A percentile compares a stretch with the other conserved stretches of the same genome.
These are phyloP conservation scores for Danio albolineatus DNA, from an alignment of 2,797 vertebrate genomes.

Conservation along the genomic window DNA sequence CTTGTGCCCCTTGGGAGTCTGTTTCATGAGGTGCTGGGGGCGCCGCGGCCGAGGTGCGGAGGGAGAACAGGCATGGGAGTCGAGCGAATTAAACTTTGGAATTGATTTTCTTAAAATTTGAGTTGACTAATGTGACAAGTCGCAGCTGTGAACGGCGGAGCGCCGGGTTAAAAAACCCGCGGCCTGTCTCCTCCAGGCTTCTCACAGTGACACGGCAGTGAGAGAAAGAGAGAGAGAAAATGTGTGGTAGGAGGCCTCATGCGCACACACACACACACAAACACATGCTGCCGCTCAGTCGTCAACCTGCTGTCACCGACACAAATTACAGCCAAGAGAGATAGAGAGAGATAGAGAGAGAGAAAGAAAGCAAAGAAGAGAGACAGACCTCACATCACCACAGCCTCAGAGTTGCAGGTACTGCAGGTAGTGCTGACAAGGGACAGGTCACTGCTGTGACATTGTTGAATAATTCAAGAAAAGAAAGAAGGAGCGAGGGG, in stretches of 20 bases:
- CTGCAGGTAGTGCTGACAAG: slow-evolving; percentile 76
- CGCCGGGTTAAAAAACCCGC: slow-evolving; percentile 65
- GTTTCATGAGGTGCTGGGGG: slow-evolving; percentile 60
- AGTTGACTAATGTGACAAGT: slow-evolving; percentile 86
- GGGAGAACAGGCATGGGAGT: slow-evolving; percentile 78
- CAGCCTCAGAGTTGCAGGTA: slow-evolving; percentile 63
- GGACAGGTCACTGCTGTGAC: slow-evolving; percentile 84
- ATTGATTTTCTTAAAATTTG: slow-evolving; percentile 85
- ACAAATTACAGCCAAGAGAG: slow-evolving; percentile 83
- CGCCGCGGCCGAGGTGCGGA: slow-evolving; percentile 68
- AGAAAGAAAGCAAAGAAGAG: slow-evolving; percentile 72
- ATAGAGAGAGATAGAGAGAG: slow-evolving; percentile 73
- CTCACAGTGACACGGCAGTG: slow-evolving; percentile 79
- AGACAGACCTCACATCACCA: slow-evolving; percentile 67
- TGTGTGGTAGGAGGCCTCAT: slow-evolving; percentile 58
- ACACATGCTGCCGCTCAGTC: slow-evolving; percentile 80
- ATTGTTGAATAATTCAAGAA: slow-evolving; percentile 84
- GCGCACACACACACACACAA: slow-evolving; percentile 56
- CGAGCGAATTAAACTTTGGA: slow-evolving; percentile 82
- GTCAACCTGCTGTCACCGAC: slow-evolving; percentile 84
- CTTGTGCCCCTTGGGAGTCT: slow-evolving; percentile 80
- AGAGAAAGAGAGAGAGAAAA: slow-evolving; percentile 58
- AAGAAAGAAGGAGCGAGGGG: slow-evolving; percentile 63
- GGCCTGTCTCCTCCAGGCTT: slow-evolving; percentile 84
- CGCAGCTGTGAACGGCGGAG: slow-evolving; percentile 81